phyloP scores from a whole-genome alignment of 1,140 invertebrate genomes.

The Wasmannia auropunctata region DNA sequence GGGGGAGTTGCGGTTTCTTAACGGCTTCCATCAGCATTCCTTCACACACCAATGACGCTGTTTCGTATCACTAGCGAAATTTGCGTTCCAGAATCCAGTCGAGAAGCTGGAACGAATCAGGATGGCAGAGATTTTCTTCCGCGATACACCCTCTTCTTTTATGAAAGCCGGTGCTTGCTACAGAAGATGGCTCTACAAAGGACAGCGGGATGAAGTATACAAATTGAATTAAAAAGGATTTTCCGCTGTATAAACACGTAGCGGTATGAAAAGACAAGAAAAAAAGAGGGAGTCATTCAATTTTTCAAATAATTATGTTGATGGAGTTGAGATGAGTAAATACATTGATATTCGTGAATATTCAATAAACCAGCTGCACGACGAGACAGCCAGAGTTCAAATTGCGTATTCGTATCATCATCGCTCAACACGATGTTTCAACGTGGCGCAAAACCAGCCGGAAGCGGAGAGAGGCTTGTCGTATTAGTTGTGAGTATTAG shows the following conservation, averaged over 20 bases:
- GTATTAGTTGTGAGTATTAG: background rate
- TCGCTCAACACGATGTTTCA: background rate
- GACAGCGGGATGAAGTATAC: background rate
- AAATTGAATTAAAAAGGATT: background rate
- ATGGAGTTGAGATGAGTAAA: background rate
- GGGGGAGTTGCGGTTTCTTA: constrained; percentile 33
- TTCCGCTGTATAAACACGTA: background rate
- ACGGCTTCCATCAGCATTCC: constrained; percentile 66
- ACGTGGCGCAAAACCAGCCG: background rate
- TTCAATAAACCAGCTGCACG: background rate
- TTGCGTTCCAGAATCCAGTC: constrained; percentile 7
- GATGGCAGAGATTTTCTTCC: background rate
- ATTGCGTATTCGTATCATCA: background rate
- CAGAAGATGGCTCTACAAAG: background rate
- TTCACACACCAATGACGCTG: constrained; percentile 45
- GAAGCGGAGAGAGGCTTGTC: background rate
- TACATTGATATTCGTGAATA: background rate
- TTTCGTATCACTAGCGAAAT: constrained; percentile 43
- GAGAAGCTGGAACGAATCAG: constrained; percentile 10
- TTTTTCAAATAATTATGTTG: background rate
- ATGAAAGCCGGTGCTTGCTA: background rate
- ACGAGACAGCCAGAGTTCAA: background rate
- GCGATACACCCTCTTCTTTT: constrained; percentile 1
- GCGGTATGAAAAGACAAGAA: background rate
- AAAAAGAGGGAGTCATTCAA: background rate